Percentiles rank a stretch among this genome's conserved stretches.
phyloP scores from a whole-genome alignment of 2,888 invertebrate genomes.

The Lottia gigantea region DNA sequence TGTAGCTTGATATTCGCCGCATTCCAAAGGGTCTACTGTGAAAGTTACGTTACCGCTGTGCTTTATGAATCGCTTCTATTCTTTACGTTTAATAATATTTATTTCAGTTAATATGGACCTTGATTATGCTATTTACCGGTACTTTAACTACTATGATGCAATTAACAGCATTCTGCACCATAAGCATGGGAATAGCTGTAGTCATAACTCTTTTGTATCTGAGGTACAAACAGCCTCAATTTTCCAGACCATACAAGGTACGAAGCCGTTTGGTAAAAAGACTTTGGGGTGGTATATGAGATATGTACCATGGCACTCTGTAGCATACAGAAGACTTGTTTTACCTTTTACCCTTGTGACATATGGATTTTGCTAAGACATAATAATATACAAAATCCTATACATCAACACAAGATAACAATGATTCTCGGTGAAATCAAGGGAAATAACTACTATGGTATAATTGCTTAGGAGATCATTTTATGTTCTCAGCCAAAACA shows the following conservation, averaged over 20 bases:
- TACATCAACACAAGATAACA: no score
- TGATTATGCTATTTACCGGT: conserved; percentile 51
- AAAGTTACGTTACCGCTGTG: no score
- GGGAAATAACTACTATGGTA: no score
- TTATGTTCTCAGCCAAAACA: no score
- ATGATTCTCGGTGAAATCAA: no score
- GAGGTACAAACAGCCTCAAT: conserved; percentile 45
- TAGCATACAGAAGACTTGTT: neutral
- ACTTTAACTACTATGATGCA: conserved; percentile 51
- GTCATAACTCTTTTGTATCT: conserved; percentile 50
- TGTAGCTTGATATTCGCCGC: no score
- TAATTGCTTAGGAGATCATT: no score
- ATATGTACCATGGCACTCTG: neutral
- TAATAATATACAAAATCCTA: no score
- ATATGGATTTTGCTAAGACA: no score
- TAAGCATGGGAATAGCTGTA: conserved; percentile 47
- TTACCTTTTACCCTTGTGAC: neutral
- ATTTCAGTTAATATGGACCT: conserved; percentile 40
- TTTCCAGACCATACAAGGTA: conserved; percentile 56
- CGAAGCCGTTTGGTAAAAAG: neutral
- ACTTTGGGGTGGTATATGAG: no score
- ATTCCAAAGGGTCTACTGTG: no score
- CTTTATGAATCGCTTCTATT: no score
- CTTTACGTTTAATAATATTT: neutral
- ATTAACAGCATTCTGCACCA: conserved; percentile 50